Percentiles rank a stretch among this genome's conserved stretches.
Evolutionary conservation across 1,140 invertebrate genomes (phyloP).

Genomic region (Diuraphis noxia): DNA sequence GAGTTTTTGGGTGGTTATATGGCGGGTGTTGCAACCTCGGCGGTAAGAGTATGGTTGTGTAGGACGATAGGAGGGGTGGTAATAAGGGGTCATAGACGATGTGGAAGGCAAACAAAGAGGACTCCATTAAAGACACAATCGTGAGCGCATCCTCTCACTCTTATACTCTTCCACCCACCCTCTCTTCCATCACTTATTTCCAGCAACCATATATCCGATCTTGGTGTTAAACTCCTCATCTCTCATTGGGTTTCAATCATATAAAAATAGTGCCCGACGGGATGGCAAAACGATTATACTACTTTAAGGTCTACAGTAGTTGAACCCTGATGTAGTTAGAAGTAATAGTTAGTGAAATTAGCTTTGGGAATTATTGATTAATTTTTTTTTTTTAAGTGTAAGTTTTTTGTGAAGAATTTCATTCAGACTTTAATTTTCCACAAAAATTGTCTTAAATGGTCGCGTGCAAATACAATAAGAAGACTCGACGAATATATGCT

Average conservation of each 20-base stretch:
- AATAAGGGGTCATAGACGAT: not conserved
- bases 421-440: conserved; percentile 9
- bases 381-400: not conserved
- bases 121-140: conserved; percentile 34
- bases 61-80: not conserved
- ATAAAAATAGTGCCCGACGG: not conserved
- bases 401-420: not conserved
- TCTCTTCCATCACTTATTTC: not conserved
- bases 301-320: not conserved
- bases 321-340: not conserved
- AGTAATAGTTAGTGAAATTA: not conserved
- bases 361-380: not conserved
- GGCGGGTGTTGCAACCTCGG: not conserved
- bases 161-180: not conserved
- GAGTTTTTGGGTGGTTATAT: not conserved
- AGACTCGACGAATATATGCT: not conserved
- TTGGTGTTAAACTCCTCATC: not conserved
- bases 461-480: conserved; percentile 28
- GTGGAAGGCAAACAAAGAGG: not conserved
- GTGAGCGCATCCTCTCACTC: not conserved
- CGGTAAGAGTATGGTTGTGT: not conserved
- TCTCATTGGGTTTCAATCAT: conserved; percentile 28
- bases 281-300: not conserved
- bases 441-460: not conserved
- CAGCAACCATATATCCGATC: not conserved